phyloP scores from a whole-genome alignment of 2,113 vertebrate genomes.

The Calidris pugnax region DNA sequence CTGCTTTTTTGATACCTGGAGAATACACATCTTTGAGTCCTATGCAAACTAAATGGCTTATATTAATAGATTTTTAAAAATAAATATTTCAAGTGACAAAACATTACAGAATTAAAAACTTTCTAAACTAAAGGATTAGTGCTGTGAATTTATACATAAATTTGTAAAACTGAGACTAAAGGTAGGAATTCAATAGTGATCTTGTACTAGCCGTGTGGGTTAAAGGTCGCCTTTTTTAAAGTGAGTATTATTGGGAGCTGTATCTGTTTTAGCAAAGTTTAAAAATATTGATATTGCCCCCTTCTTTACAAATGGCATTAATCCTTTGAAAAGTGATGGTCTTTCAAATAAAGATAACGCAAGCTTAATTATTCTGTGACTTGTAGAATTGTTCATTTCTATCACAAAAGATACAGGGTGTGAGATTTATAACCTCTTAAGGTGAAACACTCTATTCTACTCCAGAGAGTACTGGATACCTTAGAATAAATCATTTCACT shows the following conservation, averaged over 20 bases:
- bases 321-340: neutral
- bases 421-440: neutral
- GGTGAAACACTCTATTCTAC: neutral
- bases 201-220: neutral
- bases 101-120: neutral
- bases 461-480: neutral
- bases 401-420: neutral
- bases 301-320: neutral
- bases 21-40: neutral
- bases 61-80: neutral
- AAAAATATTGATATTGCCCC: neutral
- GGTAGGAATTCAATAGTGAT: neutral
- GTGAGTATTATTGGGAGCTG: rapidly evolving
- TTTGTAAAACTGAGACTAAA: neutral
- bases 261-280: neutral
- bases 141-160: neutral
- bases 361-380: neutral
- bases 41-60: neutral
- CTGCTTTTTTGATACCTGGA: neutral
- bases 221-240: neutral
- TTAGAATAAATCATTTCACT: neutral
- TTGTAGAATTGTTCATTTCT: neutral
- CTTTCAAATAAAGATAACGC: neutral
- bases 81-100: too few species aligned
- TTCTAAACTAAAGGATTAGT: neutral